Evolutionary conservation across 2,888 invertebrate genomes (phyloP), one percentile per base, ranked within the genome.

Genomic region (Himalopsyche anomala): DNA sequence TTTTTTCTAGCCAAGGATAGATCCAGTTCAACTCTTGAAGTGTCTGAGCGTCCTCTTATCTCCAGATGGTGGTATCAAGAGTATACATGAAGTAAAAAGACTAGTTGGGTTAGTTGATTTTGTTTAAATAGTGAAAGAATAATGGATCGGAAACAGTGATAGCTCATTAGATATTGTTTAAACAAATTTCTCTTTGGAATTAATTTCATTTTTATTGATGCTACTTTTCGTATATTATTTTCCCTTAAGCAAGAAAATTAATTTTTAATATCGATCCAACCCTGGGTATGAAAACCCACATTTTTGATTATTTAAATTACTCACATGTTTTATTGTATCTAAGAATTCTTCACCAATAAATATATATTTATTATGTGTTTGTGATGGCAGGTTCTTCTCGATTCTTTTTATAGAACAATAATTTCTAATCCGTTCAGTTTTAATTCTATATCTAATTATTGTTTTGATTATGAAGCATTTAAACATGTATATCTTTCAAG

Each of bases 21-120:
- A 98, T 92, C 98, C 98, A 84, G 93, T 96, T 89, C 97, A 98
- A 91, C 94, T 99, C 90, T 93, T 99, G 88, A 97, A 96, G 91
- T 98, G 98, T 91, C 94, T 99, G 87, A 96, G 96, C 90, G 97
- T 98, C 88, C 94, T 98, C 84, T 92, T 99, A 89, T 95, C 96
- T 84, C 95, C 95, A 17, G 95, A 94, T 90, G 98, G 98, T 86
- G 98, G 98, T 80, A 98, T 99, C 90, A 95, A 96, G 90, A 97
- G 97, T 90, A 94, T 95, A 89, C 95, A 96, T 87, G 98, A 98
- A 94, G 98, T 98, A 9, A 95, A 96, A 89, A 95, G 98, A 89
- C 94, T 99, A 89, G 97, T 96, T 88, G 96, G 95, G 97, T 97
- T 94, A 94, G 95, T 92, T 89, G 88, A 89, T 87, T 89, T 86